Evolutionary conservation across 2,888 invertebrate species (phyloP).

Genomic region (Ommatoiulus sabulosus): DNA sequence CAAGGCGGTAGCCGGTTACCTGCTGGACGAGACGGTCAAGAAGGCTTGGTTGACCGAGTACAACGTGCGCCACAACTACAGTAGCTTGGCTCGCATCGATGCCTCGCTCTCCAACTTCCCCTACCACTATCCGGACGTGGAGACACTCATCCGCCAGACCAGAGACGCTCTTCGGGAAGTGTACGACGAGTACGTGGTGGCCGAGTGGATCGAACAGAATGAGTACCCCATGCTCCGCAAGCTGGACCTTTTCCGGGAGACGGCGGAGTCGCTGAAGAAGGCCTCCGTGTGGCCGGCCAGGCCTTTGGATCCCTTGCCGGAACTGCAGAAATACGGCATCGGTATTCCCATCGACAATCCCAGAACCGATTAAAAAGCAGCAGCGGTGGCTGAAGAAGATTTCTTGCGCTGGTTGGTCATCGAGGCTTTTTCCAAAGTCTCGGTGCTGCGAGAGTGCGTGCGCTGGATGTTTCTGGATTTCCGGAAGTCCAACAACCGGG

Average conservation of each 20-base stretch:
- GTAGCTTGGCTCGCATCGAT: slow-evolving; percentile 76
- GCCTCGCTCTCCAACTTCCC: slow-evolving; percentile 70
- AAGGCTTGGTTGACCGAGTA: slow-evolving; percentile 79
- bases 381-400: background rate
- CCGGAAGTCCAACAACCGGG: background rate
- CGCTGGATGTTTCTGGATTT: background rate
- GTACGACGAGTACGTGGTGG: slow-evolving; percentile 74
- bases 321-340: slow-evolving; percentile 59
- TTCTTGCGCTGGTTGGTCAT: background rate
- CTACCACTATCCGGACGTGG: slow-evolving; percentile 61
- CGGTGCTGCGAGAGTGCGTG: background rate
- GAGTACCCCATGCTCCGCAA: slow-evolving; percentile 72
- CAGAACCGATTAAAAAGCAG: background rate
- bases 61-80: slow-evolving; percentile 77
- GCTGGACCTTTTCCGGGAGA: slow-evolving; percentile 73
- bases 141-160: slow-evolving; percentile 63
- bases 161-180: slow-evolving; percentile 64
- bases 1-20: slow-evolving; percentile 55
- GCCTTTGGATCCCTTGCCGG: slow-evolving; percentile 66
- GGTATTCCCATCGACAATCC: slow-evolving; percentile 59
- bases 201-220: slow-evolving; percentile 78
- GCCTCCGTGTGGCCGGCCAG: slow-evolving; percentile 74
- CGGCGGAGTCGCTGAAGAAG: slow-evolving; percentile 71
- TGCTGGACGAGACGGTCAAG: slow-evolving; percentile 61
- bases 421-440: background rate